Conservation (phyloP, 2,113 vertebrate species). For the Sinocyclocheilus anshuiensis region DNA sequence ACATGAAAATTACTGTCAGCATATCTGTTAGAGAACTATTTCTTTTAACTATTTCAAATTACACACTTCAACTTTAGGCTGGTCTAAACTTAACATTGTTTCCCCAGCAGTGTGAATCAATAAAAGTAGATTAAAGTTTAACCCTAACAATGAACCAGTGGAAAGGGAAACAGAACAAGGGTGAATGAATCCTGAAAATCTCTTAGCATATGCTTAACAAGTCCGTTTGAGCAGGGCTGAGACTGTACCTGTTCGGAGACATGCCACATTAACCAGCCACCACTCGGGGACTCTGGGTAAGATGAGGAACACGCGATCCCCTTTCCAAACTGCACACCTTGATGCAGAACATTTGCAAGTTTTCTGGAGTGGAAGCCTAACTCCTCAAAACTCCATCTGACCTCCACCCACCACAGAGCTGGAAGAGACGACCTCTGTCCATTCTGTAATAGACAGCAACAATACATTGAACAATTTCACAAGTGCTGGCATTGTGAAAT, state of each 20-base stretch:
- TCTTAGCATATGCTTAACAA: too few species aligned
- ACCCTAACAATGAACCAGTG: background rate
- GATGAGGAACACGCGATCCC: too few species aligned
- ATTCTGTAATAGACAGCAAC: conserved; percentile 58
- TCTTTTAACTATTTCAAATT: too few species aligned
- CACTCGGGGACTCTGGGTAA: too few species aligned
- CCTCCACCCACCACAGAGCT: conserved; percentile 86
- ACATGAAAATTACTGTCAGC: background rate
- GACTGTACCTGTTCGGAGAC: conserved; percentile 9
- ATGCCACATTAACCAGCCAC: too few species aligned
- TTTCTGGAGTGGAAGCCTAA: conserved; percentile 72
- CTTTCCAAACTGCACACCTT: conserved; percentile 73
- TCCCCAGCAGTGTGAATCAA: background rate
- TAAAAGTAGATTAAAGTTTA: background rate
- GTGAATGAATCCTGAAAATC: background rate
- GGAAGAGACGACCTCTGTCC: conserved; percentile 72
- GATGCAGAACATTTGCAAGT: conserved; percentile 74
- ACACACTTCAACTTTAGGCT: background rate
- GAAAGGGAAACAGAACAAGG: background rate
- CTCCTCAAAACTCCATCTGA: conserved; percentile 84
- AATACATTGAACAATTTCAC: background rate
- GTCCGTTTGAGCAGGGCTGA: too few species aligned
- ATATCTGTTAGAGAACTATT: background rate
- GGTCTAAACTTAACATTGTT: background rate
- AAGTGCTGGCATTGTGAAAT: background rate